Evolutionary conservation across 1,140 invertebrate species (phyloP).

Genomic region (Latrodectus geometricus): DNA sequence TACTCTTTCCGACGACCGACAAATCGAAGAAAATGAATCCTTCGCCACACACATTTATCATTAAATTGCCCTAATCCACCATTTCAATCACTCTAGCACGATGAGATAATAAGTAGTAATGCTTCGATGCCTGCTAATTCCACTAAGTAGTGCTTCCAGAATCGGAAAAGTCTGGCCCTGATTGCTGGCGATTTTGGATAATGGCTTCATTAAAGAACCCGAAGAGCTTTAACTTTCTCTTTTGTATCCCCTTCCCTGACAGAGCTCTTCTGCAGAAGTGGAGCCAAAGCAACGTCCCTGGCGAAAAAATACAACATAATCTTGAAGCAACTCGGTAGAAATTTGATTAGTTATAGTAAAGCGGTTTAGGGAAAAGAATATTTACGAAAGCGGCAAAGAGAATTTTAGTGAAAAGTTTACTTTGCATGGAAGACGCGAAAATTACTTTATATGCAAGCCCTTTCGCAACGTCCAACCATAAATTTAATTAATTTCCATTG

Average conservation of each 20-base stretch:
- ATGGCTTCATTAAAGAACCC: constrained; percentile 54
- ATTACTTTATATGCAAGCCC: too few relatives aligned
- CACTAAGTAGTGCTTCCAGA: constrained; percentile 47
- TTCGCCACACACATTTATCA: constrained; percentile 7
- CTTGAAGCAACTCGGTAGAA: too few relatives aligned
- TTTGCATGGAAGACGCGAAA: too few relatives aligned
- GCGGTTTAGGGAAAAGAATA: too few relatives aligned
- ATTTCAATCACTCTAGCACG: constrained; percentile 43
- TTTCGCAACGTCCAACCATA: too few relatives aligned
- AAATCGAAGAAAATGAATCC: neutral
- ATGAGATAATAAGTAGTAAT: constrained; percentile 26
- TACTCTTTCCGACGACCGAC: neutral
- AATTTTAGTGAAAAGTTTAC: too few relatives aligned
- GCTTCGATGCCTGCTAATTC: constrained; percentile 34
- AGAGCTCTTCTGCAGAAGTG: constrained; percentile 3
- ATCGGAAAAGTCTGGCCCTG: neutral
- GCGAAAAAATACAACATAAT: too few relatives aligned
- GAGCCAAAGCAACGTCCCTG: neutral
- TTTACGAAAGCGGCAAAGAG: too few relatives aligned
- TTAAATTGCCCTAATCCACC: constrained; percentile 23
- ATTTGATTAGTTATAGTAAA: too few relatives aligned
- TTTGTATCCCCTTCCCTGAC: constrained; percentile 14
- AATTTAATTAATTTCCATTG: too few relatives aligned
- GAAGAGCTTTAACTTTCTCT: constrained; percentile 2
- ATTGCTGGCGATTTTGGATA: constrained; percentile 25